Base-by-base conservation (phyloP, 2,888 invertebrate genomes). In the Hyalella azteca region DNA sequence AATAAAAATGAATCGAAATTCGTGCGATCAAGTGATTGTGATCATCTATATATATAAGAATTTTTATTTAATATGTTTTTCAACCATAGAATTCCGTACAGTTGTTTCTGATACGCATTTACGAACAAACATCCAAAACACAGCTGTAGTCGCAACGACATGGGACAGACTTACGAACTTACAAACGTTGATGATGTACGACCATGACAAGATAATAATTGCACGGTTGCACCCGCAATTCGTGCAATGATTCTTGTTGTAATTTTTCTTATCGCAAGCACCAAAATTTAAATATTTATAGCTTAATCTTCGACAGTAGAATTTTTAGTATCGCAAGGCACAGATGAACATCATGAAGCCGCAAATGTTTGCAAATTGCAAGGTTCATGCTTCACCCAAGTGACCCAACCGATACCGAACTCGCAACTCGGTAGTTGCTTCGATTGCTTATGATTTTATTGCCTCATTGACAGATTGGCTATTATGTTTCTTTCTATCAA, bases 81-180 rank as follows among this genome's bases (percentile, higher is more conserved):
- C n/a, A n/a, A n/a, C n/a, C n/a, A n/a, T n/a, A n/a, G n/a, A n/a
- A n/a, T n/a, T n/a, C n/a, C n/a, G n/a, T n/a, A n/a, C n/a, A n/a
- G n/a, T n/a, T n/a, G n/a, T n/a, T n/a, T n/a, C n/a, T n/a, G 66
- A 19, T 39, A 66, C 66, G 66, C 66, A 66, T 66, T 66, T 66
- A 66, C 66, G 66, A 66, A 66, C 66, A 66, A 66, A 66, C 66
- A n/a, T 36, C 66, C 66, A 66, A 66, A 66, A 66, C 66, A 66
- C 66, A 66, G 66, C 66, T 66, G 66, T 32, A n/a, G 15, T 45
- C 36, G 32, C 3, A 36, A 36, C 9, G 66, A 36, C 32, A 22
- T 26, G 32, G 5, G 9, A 66, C 66, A 32, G 59, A 59, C 59
- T 59, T 66, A 66, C 66, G 66, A 66, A 66, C 66, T 36, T 15